Percentiles rank a stretch among this genome's conserved stretches.
These are phyloP conservation scores for Sminthurinus signatus DNA, from an alignment of 1,140 invertebrate genomes.

Conservation along the genomic window DNA sequence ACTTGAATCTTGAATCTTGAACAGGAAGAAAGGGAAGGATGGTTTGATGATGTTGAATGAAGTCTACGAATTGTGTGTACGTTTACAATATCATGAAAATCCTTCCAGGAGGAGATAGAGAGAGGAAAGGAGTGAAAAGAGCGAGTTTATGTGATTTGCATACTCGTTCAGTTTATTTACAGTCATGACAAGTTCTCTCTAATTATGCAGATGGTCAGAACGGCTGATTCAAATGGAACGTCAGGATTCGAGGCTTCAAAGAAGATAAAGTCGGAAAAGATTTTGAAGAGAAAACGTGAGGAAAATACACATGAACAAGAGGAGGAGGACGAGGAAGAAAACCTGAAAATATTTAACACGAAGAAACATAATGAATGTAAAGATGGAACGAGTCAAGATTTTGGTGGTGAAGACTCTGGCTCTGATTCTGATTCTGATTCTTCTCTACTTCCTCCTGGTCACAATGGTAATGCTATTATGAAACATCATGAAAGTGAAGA, in stretches of 20 bases:
- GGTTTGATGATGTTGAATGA: no score
- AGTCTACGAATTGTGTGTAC: no score
- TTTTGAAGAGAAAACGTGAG: constrained; percentile 41
- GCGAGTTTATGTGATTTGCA: constrained; percentile 3
- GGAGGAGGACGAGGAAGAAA: no score
- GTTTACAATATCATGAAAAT: no score
- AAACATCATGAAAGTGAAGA: no score
- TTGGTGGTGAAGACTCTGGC: neutral
- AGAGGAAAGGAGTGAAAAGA: no score
- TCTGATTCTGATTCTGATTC: neutral
- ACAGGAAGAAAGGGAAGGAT: no score
- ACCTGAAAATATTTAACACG: constrained; percentile 40
- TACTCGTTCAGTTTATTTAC: constrained; percentile 16
- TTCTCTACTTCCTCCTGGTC: neutral
- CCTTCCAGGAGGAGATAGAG: no score
- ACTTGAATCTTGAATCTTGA: no score
- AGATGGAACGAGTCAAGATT: neutral
- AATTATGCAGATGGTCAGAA: constrained; percentile 43
- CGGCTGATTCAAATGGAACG: constrained; percentile 4
- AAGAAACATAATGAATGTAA: constrained; percentile 21
- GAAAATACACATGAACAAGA: constrained; percentile 49
- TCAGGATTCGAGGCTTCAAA: constrained; percentile 31
- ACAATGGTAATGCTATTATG: no score
- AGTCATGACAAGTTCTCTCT: constrained; percentile 44
- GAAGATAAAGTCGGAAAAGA: constrained; percentile 43